A percentile compares a stretch with the other conserved stretches of the same genome.
Evolutionary conservation across 2,113 vertebrate genomes (phyloP).

Genomic region (Aegotheles bennettii): DNA sequence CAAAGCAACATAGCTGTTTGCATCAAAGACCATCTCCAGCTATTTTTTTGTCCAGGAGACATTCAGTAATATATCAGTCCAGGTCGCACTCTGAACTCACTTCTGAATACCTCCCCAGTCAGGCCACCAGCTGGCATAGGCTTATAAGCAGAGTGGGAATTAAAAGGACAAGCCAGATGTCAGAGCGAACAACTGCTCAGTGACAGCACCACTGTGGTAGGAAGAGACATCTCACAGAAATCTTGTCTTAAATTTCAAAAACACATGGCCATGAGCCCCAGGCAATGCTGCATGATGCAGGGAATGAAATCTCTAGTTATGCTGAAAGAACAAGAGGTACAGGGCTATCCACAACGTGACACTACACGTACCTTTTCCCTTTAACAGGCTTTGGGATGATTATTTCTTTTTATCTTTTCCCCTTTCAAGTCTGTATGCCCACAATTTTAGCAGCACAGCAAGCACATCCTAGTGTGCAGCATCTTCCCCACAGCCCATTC

Average conservation of each 20-base stretch:
- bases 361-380: background rate
- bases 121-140: background rate
- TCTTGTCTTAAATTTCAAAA: background rate
- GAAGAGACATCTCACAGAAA: background rate
- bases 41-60: background rate
- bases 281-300: background rate
- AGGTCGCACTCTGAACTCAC: background rate
- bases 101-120: background rate
- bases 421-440: background rate
- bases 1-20: background rate
- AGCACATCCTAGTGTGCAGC: background rate
- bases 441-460: background rate
- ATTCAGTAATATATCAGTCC: no score
- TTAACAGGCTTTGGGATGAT: background rate
- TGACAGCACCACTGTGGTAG: background rate
- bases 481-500: rapidly evolving
- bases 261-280: background rate
- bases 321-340: background rate
- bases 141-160: background rate
- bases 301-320: background rate
- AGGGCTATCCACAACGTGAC: background rate
- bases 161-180: background rate
- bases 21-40: background rate
- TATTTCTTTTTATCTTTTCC: background rate
- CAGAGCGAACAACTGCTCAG: background rate